phyloP scores from a whole-genome alignment of 2,888 invertebrate genomes.

The Trichogramma dendrolimi region DNA sequence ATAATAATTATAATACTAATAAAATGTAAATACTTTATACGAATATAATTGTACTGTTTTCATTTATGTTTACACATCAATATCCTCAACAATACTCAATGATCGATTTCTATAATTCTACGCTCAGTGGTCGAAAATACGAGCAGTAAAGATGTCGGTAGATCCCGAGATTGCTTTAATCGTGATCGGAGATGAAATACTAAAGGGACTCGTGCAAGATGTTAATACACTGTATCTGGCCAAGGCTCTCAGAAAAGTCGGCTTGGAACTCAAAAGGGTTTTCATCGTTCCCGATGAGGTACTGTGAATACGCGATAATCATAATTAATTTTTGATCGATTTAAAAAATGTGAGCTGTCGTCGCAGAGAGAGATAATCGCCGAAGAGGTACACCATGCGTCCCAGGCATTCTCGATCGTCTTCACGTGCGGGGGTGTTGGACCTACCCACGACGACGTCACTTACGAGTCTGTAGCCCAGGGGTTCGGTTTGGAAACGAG shows the following conservation, averaged over 20 bases:
- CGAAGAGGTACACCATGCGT: conserved; percentile 53
- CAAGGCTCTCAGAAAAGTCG: conserved; percentile 33
- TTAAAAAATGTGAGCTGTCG: conserved; percentile 2
- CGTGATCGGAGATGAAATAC: conserved; percentile 66
- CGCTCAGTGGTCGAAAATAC: conserved; percentile 28
- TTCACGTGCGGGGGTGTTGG: conserved; percentile 66
- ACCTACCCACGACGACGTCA: conserved; percentile 67
- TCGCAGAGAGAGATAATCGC: conserved; percentile 55
- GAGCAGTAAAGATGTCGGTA: conserved; percentile 30
- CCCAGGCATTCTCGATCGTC: conserved; percentile 54
- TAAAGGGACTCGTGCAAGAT: conserved; percentile 63
- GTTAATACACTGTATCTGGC: conserved; percentile 57
- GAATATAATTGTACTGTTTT: not conserved
- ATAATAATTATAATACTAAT: not conserved
- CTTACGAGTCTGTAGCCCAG: conserved; percentile 59
- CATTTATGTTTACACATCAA: conserved; percentile 2
- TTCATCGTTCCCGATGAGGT: conserved; percentile 57
- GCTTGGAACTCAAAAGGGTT: conserved; percentile 39
- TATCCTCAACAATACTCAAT: conserved; percentile 2
- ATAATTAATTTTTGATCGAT: not conserved
- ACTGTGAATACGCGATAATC: conserved; percentile 20
- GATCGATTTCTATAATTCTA: not conserved
- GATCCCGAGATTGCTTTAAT: conserved; percentile 37
- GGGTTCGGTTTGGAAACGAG: conserved; percentile 43
- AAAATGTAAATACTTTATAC: not conserved